Base-by-base conservation (phyloP, 2,797 vertebrate genomes). In the Ceyx erithaca region DNA sequence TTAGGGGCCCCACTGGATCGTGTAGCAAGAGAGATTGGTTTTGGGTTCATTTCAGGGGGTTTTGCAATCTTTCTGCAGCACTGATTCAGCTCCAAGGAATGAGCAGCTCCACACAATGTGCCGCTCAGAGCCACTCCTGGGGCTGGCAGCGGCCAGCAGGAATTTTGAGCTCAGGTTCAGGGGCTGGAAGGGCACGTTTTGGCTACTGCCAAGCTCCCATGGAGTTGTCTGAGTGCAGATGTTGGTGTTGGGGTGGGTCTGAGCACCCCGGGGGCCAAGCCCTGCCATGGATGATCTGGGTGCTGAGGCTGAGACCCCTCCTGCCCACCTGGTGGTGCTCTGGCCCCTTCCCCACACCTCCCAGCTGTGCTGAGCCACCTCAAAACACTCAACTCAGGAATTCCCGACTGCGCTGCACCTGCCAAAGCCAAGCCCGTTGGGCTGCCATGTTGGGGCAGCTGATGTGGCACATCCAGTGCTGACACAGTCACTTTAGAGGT, bases 1-100 rank as follows among this genome's bases (percentile, higher is more conserved):
- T 93, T 71, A 72, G 69, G 2, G 1, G 70, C n/a, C 68, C 52
- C 0, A 0, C 45, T 54, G 71, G 59, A 58, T 63, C 4, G 0
- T 31, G n/a, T 4, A 57, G 79, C 7, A 0, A 58, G 59, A 55
- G 75, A 69, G 80, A 58, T 61, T 84, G 52, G 59, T 64, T 77
- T 81, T 90, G 85, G 82, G 92, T 82, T 78, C 12, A 7, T 80
- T 90, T 90, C 86, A 81, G 91, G 82, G 85, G 85, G 46, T 95
- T 95, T 96, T 93, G 96, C 95, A 96, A 93, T 95, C 77, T 66
- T 58, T 77, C 64, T 59, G 49, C 70, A 0, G 72, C 3, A 21
- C 95, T 95, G 96, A 96, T 93, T 96, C 96, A 96, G 96, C 93
- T 66, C 1, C 0, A 21, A 87, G 80, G 93, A 95, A 95, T 92